Evolutionary conservation across 2,113 vertebrate genomes (phyloP).

Genomic region (Clarias magur): DNA sequence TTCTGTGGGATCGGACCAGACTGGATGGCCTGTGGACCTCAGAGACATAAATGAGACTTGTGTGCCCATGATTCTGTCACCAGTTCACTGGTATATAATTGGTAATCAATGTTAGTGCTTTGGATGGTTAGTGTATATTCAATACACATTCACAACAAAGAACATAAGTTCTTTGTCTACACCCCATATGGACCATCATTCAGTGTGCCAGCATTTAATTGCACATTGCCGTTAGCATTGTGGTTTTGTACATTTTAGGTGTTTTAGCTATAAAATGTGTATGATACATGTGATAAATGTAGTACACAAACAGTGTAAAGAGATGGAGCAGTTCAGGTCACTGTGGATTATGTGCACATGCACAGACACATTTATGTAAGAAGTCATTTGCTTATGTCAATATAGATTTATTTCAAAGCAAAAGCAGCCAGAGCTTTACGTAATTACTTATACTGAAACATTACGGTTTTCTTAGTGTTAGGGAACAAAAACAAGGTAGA

Average conservation of each 20-base stretch:
- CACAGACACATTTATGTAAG: neutral
- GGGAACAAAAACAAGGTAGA: neutral
- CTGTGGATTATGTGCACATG: neutral
- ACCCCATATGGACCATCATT: neutral
- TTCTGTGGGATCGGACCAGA: too few species aligned
- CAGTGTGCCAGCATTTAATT: slow-evolving; percentile 22
- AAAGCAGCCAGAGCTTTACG: neutral
- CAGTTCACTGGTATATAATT: too few species aligned
- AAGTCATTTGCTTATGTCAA: neutral
- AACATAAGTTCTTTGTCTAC: neutral
- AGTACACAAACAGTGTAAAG: neutral
- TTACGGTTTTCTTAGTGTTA: neutral
- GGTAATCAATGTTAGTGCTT: too few species aligned
- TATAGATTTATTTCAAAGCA: neutral
- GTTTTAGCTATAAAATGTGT: neutral
- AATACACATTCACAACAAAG: slow-evolving; percentile 9
- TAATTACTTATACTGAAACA: neutral
- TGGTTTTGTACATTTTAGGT: neutral
- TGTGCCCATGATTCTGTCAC: too few species aligned
- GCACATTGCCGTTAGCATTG: neutral
- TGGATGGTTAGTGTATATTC: neutral
- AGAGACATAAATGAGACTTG: too few species aligned
- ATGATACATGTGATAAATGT: neutral
- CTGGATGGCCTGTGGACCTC: too few species aligned
- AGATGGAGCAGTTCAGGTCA: neutral